These are phyloP conservation scores for Oxystoma pomonae DNA, from an alignment of 2,888 invertebrate genomes.

Conservation along the genomic window DNA sequence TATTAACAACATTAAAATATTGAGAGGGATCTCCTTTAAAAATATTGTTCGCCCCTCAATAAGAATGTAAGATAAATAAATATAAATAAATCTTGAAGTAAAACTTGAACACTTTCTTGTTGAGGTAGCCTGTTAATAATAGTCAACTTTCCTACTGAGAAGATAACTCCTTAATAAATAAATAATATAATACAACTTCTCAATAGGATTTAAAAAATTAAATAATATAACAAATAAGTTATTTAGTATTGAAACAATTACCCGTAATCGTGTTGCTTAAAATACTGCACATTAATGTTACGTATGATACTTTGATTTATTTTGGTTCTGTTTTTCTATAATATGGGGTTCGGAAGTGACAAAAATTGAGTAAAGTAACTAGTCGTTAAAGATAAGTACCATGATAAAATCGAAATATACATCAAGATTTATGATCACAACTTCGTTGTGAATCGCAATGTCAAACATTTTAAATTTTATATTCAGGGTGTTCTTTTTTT, in stretches of 20 bases:
- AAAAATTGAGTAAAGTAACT: too few relatives aligned
- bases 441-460: too few relatives aligned
- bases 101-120: not conserved
- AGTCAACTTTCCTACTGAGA: not conserved
- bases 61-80: not conserved
- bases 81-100: not conserved
- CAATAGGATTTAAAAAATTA: not conserved
- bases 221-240: not conserved
- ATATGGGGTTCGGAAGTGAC: too few relatives aligned
- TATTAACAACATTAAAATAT: not conserved
- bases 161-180: not conserved
- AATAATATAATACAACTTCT: not conserved
- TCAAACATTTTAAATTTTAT: not conserved
- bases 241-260: not conserved
- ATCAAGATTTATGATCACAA: too few relatives aligned
- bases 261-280: not conserved
- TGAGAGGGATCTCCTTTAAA: not conserved
- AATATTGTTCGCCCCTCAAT: not conserved
- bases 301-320: too few relatives aligned
- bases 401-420: too few relatives aligned
- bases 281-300: not conserved
- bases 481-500: not conserved
- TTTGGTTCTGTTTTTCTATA: too few relatives aligned
- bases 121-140: not conserved
- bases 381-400: too few relatives aligned